A percentile compares a stretch with the other conserved stretches of the same genome.
Conservation (phyloP, 2,797 vertebrate species). For the Sebastes goodei region DNA sequence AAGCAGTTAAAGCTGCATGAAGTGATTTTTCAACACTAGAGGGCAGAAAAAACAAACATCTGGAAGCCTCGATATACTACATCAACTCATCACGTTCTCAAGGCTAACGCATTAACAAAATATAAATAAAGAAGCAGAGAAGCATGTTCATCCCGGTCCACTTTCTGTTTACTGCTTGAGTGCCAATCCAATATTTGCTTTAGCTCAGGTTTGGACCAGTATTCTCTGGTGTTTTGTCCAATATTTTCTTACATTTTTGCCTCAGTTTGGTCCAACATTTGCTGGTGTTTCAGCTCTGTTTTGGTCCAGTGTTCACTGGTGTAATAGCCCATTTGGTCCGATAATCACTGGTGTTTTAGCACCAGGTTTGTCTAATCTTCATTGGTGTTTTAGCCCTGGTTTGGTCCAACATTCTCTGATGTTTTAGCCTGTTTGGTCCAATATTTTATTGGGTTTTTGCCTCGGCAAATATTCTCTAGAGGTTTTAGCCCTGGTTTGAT, state of each 20-base stretch:
- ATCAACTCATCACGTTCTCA: neutral
- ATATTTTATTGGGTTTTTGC: no score
- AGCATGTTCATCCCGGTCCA: neutral
- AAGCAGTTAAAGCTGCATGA: constrained; percentile 1
- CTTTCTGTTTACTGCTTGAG: neutral
- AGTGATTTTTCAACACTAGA: constrained; percentile 17
- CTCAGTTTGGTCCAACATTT: neutral
- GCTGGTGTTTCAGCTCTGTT: neutral
- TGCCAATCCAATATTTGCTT: neutral
- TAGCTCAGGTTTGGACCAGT: neutral
- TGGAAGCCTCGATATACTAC: fast-evolving
- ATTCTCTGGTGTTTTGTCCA: neutral
- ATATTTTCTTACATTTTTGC: no score
- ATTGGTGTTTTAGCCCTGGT: neutral
- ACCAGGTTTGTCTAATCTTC: neutral
- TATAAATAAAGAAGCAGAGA: neutral
- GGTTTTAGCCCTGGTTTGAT: no score
- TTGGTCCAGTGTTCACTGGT: neutral
- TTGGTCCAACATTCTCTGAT: neutral
- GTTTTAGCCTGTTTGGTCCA: neutral
- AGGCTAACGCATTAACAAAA: neutral
- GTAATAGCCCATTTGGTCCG: no score
- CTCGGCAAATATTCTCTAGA: neutral
- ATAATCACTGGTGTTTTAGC: neutral
- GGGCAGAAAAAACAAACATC: constrained; percentile 12